These are phyloP conservation scores for Melanaphis sacchari DNA, from an alignment of 1,140 invertebrate species.

Conservation along the genomic window DNA sequence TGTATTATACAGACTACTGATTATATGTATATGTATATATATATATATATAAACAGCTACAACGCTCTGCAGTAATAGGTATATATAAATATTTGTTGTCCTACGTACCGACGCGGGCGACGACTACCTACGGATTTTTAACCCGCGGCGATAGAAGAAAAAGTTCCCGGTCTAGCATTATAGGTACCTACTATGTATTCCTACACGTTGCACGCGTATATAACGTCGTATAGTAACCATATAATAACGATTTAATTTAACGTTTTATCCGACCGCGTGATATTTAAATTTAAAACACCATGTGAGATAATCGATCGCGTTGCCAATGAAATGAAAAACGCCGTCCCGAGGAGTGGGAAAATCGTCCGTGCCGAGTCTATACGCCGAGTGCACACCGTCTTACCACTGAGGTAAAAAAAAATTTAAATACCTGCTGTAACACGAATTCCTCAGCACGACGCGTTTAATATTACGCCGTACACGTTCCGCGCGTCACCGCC, in stretches of 20 bases:
- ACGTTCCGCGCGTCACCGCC: background rate
- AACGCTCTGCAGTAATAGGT: background rate
- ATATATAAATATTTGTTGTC: conserved; percentile 2
- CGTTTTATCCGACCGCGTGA: background rate
- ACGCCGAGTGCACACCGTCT: background rate
- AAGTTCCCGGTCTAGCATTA: background rate
- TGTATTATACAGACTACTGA: background rate
- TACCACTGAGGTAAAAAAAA: background rate
- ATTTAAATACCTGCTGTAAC: background rate
- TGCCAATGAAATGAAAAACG: background rate
- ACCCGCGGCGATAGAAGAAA: conserved; percentile 10
- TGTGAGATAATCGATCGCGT: background rate
- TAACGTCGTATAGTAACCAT: background rate
- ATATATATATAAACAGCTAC: no score
- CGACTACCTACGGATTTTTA: background rate
- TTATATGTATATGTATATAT: no score
- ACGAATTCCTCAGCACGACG: background rate
- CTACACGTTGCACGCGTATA: background rate
- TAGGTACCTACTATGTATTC: background rate
- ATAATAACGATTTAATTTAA: background rate
- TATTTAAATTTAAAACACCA: background rate
- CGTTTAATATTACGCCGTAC: background rate
- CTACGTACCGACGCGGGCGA: background rate
- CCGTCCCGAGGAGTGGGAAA: background rate
- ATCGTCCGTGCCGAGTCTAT: background rate